phyloP scores from a whole-genome alignment of 2,113 vertebrate species.

The Eublepharis macularius region DNA sequence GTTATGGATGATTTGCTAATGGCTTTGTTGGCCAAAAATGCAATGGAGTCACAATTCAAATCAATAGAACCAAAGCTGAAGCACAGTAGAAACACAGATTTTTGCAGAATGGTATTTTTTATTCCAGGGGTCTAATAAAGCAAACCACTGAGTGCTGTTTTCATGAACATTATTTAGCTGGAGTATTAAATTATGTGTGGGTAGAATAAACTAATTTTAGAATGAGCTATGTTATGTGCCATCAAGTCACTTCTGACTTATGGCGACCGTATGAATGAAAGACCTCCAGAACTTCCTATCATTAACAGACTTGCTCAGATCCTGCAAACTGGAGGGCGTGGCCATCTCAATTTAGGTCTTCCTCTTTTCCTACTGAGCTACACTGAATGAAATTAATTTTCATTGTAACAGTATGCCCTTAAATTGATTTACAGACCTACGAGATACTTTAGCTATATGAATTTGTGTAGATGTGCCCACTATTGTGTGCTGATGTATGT shows the following conservation, averaged over 20 bases:
- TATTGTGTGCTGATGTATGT: conserved; percentile 13
- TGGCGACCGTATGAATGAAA: too few species aligned
- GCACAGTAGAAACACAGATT: conserved; percentile 88
- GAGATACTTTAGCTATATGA: conserved; percentile 45
- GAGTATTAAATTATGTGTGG: conserved; percentile 51
- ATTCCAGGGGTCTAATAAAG: conserved; percentile 81
- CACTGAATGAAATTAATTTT: conserved; percentile 53
- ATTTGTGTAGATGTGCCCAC: neutral
- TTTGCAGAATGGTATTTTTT: conserved; percentile 85
- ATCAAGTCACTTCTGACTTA: too few species aligned
- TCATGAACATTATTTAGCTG: neutral
- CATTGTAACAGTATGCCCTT: neutral
- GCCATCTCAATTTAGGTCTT: too few species aligned
- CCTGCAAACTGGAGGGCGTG: too few species aligned
- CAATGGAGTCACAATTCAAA: conserved; percentile 93
- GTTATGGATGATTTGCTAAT: conserved; percentile 93
- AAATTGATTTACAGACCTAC: conserved; percentile 46
- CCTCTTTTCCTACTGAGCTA: too few species aligned
- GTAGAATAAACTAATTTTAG: conserved; percentile 28
- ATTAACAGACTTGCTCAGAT: too few species aligned
- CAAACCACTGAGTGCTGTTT: conserved; percentile 51
- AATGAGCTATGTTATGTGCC: too few species aligned
- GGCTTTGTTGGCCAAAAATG: conserved; percentile 91
- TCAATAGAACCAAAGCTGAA: conserved; percentile 59
- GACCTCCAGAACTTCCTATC: too few species aligned